Percentiles rank a stretch among this genome's conserved stretches.
Conservation (phyloP, 2,113 vertebrate species). For the Ailuropoda melanoleuca region DNA sequence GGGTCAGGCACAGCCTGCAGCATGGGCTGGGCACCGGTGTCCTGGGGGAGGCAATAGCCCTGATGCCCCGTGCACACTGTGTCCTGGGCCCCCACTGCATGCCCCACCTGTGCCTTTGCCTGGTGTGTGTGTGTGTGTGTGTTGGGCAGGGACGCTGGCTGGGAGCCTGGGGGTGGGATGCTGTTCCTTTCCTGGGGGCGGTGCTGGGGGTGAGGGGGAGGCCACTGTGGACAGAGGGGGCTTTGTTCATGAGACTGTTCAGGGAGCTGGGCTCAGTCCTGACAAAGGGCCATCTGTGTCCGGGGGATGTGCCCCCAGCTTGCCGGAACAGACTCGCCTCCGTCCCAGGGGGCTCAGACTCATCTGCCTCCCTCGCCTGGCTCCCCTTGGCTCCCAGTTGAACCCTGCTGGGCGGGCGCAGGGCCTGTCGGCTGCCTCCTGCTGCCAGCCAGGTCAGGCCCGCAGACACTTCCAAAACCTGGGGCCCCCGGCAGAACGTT, state of each 20-base stretch:
- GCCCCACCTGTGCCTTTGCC: neutral
- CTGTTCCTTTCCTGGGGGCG: neutral
- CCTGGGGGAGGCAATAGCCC: neutral
- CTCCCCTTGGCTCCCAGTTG: accelerated
- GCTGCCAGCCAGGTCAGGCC: neutral
- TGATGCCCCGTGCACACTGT: accelerated
- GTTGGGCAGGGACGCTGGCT: neutral
- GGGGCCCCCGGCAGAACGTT: accelerated
- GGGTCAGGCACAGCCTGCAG: too few relatives aligned
- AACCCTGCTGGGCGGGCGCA: too few relatives aligned
- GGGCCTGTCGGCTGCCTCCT: neutral
- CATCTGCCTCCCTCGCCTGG: neutral
- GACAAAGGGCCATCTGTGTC: slow-evolving; percentile 65
- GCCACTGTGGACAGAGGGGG: slow-evolving; percentile 10
- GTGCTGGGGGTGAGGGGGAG: neutral
- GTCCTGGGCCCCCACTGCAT: neutral
- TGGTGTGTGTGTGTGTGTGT: neutral
- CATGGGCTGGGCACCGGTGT: neutral
- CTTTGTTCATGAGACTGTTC: slow-evolving; percentile 31
- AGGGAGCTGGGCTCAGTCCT: neutral
- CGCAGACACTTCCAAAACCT: neutral
- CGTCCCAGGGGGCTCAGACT: neutral
- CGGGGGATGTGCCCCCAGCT: neutral
- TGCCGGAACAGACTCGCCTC: neutral
- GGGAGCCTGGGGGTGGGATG: neutral